Evolutionary conservation across 2,888 invertebrate genomes (phyloP).

Genomic region (Spilarctia lutea): DNA sequence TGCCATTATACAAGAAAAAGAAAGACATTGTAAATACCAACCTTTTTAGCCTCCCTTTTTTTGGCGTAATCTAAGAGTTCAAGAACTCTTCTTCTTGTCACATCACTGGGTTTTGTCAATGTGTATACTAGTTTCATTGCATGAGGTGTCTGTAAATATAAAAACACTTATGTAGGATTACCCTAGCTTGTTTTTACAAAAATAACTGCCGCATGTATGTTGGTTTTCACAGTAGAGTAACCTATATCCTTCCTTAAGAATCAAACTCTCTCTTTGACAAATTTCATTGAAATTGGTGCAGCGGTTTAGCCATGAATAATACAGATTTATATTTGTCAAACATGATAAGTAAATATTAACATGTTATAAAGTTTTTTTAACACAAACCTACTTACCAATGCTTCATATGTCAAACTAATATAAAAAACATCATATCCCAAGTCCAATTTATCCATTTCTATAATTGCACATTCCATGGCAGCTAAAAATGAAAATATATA

Average conservation of each 20-base stretch:
- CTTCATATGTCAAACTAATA: conserved; percentile 71
- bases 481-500: conserved; percentile 59
- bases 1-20: too few species aligned
- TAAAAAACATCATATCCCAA: conserved; percentile 81
- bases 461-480: conserved; percentile 76
- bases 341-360: background rate
- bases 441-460: conserved; percentile 73
- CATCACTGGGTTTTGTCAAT: conserved; percentile 79
- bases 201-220: background rate
- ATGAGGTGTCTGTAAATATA: conserved; percentile 70
- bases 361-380: background rate
- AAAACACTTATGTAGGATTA: background rate
- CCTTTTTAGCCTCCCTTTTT: conserved; percentile 76
- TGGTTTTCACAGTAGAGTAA: too few species aligned
- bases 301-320: too few species aligned
- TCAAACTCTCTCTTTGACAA: too few species aligned
- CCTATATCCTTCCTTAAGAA: too few species aligned
- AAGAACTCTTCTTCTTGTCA: conserved; percentile 73
- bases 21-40: conserved; percentile 44
- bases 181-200: background rate
- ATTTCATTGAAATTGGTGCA: too few species aligned
- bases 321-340: background rate
- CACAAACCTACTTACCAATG: conserved; percentile 66
- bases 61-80: conserved; percentile 74
- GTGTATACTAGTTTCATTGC: conserved; percentile 79